These are phyloP conservation scores for Trissolcus basalis DNA, from an alignment of 1,140 invertebrate genomes.

Conservation along the genomic window DNA sequence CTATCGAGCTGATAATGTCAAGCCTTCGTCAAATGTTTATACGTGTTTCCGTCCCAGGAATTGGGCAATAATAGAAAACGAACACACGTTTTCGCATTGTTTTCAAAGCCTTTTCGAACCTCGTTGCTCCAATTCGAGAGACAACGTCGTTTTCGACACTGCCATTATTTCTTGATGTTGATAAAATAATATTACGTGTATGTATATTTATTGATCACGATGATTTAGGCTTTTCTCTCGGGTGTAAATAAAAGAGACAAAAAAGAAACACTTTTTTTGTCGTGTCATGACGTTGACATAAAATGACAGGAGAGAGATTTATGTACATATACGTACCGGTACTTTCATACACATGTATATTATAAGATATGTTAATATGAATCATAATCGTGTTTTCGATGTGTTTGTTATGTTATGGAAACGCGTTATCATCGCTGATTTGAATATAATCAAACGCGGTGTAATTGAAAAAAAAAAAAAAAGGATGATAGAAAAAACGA, in stretches of 20 bases:
- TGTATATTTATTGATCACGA: slow-evolving; percentile 37
- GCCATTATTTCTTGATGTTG: slow-evolving; percentile 54
- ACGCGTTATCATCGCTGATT: slow-evolving; percentile 20
- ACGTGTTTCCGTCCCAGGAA: slow-evolving; percentile 62
- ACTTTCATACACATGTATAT: slow-evolving; percentile 40
- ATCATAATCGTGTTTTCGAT: slow-evolving; percentile 36
- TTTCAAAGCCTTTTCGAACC: slow-evolving; percentile 43
- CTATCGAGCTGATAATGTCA: slow-evolving; percentile 49
- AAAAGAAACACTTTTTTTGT: slow-evolving; percentile 4
- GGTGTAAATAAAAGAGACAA: slow-evolving; percentile 35
- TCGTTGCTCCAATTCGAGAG: slow-evolving; percentile 26
- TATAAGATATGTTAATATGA: slow-evolving; percentile 42
- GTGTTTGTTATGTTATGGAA: slow-evolving; percentile 39
- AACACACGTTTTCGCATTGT: slow-evolving; percentile 41
- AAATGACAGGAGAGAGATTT: slow-evolving; percentile 22
- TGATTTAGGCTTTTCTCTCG: slow-evolving; percentile 31
- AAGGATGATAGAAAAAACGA: slow-evolving; percentile 10
- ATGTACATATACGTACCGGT: slow-evolving; percentile 37
- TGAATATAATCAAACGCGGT: slow-evolving; percentile 8
- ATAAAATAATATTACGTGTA: slow-evolving; percentile 44
- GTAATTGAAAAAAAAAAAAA: slow-evolving; percentile 16
- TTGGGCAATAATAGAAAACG: slow-evolving; percentile 58
- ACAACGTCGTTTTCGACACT: slow-evolving; percentile 52
- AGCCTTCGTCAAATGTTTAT: slow-evolving; percentile 33
- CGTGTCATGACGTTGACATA: slow-evolving; percentile 25